Conservation (phyloP, 2,113 vertebrate species). For the Chionomys nivalis region DNA sequence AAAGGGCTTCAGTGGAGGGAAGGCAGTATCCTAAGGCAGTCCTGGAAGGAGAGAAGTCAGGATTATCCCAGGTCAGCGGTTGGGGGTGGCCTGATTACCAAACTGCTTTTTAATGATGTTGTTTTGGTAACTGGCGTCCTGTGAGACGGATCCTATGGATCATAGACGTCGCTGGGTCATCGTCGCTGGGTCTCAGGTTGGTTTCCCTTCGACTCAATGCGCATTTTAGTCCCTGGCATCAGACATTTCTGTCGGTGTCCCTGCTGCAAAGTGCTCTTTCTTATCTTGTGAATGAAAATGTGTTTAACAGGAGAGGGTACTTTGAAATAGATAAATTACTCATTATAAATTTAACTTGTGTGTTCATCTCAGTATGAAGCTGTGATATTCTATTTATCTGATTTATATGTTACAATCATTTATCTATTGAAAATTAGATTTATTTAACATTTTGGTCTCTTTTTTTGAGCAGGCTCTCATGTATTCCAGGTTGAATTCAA, state of each 20-base stretch:
- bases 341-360: neutral
- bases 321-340: neutral
- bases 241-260: neutral
- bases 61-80: rapidly evolving
- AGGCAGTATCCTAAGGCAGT: too few relatives aligned
- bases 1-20: neutral
- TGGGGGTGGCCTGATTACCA: neutral
- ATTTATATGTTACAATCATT: neutral
- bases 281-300: neutral
- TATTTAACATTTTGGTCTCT: neutral
- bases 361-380: too few relatives aligned
- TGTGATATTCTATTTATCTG: neutral
- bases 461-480: neutral
- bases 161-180: rapidly evolving
- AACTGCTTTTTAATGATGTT: neutral
- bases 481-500: neutral
- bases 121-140: neutral
- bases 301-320: neutral
- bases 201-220: neutral
- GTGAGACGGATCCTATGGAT: too few relatives aligned
- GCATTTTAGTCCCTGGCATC: neutral
- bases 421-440: neutral
- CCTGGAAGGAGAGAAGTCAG: neutral
- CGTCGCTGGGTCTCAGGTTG: rapidly evolving
- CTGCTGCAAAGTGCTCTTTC: neutral